Evolutionary conservation across 2,113 vertebrate genomes (phyloP).

Genomic region (Triplophysa tibetana): DNA sequence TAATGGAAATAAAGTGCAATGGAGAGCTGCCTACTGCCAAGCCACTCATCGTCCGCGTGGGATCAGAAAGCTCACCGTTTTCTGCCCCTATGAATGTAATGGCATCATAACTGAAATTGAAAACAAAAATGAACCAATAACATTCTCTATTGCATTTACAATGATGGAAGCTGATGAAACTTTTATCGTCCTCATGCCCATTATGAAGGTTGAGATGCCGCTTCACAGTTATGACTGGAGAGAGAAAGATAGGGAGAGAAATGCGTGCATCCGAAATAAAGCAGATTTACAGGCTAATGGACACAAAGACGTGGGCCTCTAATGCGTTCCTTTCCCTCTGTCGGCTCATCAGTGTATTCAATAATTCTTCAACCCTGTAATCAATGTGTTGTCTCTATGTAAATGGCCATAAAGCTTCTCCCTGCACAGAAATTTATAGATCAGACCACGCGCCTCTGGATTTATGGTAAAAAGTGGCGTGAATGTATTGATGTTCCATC

Average conservation of each 20-base stretch:
- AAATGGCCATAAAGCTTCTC: slow-evolving; percentile 71
- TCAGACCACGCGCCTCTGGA: slow-evolving; percentile 63
- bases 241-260: slow-evolving; percentile 53
- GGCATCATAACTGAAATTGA: slow-evolving; percentile 51
- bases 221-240: slow-evolving; percentile 27
- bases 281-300: slow-evolving; percentile 68
- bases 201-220: slow-evolving; percentile 57
- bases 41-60: slow-evolving; percentile 32
- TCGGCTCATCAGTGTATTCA: slow-evolving; percentile 60
- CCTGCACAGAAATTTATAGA: slow-evolving; percentile 59
- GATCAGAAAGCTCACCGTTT: slow-evolving; percentile 50
- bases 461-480: slow-evolving; percentile 71
- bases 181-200: slow-evolving; percentile 65
- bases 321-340: slow-evolving; percentile 54
- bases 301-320: slow-evolving; percentile 54
- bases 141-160: slow-evolving; percentile 58
- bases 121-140: slow-evolving; percentile 67
- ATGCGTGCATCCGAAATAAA: slow-evolving; percentile 63
- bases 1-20: slow-evolving; percentile 34
- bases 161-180: slow-evolving; percentile 64
- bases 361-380: slow-evolving; percentile 64
- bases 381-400: slow-evolving; percentile 73
- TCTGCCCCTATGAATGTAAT: slow-evolving; percentile 56
- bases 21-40: slow-evolving; percentile 48
- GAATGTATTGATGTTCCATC: slow-evolving; percentile 76